Evolutionary conservation across 2,797 vertebrate genomes (phyloP).

Genomic region (Eulemur mongoz): DNA sequence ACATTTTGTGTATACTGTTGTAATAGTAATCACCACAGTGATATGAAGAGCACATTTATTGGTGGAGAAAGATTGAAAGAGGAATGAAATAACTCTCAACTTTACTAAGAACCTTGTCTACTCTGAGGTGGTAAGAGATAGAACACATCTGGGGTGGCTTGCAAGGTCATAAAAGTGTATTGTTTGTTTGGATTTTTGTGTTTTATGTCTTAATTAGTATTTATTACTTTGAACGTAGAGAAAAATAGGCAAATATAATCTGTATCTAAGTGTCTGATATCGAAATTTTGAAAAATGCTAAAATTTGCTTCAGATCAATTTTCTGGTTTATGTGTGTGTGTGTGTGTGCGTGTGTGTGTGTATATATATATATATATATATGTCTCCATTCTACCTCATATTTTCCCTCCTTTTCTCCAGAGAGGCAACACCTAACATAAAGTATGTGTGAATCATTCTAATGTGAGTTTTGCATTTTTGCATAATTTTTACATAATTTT

Average conservation of each 20-base stretch:
- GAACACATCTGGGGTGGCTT: not conserved
- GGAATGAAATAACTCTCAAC: not conserved
- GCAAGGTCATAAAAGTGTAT: not conserved
- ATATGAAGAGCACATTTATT: not conserved
- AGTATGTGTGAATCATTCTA: not conserved
- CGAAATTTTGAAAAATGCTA: not conserved
- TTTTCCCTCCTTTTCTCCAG: not conserved
- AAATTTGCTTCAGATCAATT: not conserved
- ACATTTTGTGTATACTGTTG: not conserved
- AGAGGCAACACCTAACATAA: not conserved
- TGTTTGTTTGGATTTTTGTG: not conserved
- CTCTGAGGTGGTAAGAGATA: not conserved
- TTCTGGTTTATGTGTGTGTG: not conserved
- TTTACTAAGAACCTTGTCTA: not conserved
- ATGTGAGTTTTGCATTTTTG: not conserved
- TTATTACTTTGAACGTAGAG: not conserved
- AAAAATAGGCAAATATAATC: not conserved
- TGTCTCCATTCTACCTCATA: not conserved
- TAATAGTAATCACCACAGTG: not conserved
- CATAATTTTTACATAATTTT: not conserved
- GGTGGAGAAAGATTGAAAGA: not conserved
- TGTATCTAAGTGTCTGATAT: not conserved
- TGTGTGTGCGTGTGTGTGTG: too few relatives aligned
- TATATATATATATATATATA: too few relatives aligned
- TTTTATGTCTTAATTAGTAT: not conserved